Conservation (phyloP, 2,797 vertebrate species). For the Otus scops region DNA sequence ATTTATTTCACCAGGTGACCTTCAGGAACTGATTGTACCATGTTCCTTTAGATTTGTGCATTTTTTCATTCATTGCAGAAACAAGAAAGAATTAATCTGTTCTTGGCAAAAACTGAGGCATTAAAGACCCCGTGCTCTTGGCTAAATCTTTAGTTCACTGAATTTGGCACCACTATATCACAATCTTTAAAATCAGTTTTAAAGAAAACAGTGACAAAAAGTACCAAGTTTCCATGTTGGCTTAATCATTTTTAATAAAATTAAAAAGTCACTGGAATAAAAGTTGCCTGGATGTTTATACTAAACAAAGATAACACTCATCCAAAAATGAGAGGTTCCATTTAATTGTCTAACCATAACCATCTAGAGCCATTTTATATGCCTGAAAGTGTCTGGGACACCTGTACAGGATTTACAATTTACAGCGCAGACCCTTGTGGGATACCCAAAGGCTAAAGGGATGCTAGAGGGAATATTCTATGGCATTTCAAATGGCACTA, state of each 20-base stretch:
- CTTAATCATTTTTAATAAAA: not conserved
- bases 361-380: not conserved
- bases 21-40: not conserved
- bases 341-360: not conserved
- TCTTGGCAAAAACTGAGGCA: not conserved
- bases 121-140: not conserved
- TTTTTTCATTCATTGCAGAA: not conserved
- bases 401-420: not conserved
- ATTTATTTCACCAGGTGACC: not conserved
- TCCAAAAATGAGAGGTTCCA: not conserved
- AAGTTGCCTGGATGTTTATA: not conserved
- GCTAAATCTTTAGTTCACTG: not conserved
- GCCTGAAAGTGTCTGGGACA: not conserved
- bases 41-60: not conserved
- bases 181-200: not conserved
- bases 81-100: not conserved
- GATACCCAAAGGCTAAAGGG: not conserved
- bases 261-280: not conserved
- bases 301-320: not conserved
- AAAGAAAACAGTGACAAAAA: not conserved
- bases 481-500: not conserved
- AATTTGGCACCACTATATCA: not conserved
- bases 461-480: not conserved
- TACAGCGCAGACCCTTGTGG: not conserved
- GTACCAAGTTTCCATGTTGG: not conserved